phyloP scores from a whole-genome alignment of 2,113 vertebrate genomes.

The Siphamia tubifer region DNA sequence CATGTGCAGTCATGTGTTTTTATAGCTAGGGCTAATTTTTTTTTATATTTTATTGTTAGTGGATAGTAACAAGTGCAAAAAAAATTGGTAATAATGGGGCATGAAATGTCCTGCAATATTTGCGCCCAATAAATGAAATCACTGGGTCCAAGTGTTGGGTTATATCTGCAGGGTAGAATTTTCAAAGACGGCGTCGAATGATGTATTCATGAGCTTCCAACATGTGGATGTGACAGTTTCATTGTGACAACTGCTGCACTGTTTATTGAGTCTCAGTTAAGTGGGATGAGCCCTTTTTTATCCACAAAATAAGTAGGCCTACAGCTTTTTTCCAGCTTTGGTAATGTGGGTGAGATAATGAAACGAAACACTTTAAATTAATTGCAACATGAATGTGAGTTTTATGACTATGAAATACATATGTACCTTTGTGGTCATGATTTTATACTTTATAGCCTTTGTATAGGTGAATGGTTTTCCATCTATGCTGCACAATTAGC shows the following conservation, averaged over 20 bases:
- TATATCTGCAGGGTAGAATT: not conserved
- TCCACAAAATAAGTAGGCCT: too few relatives aligned
- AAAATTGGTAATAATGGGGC: not conserved
- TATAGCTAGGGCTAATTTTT: too few relatives aligned
- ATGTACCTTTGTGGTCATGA: too few relatives aligned
- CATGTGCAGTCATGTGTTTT: too few relatives aligned
- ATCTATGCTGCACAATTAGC: too few relatives aligned
- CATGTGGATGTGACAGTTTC: not conserved
- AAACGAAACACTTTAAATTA: not conserved
- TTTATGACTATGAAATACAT: too few relatives aligned
- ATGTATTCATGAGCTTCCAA: not conserved
- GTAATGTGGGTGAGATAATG: not conserved
- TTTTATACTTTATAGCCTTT: too few relatives aligned
- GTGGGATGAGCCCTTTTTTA: not conserved
- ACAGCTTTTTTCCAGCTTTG: not conserved
- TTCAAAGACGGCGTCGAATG: not conserved
- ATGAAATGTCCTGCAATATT: not conserved
- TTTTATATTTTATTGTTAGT: not conserved
- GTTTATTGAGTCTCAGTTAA: too few relatives aligned
- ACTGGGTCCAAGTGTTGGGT: not conserved
- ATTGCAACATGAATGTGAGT: too few relatives aligned
- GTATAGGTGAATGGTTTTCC: too few relatives aligned
- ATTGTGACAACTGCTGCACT: not conserved
- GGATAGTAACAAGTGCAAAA: slow-evolving; percentile 12
- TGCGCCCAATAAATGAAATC: not conserved